Conservation (phyloP, 2,797 vertebrate genomes). For the Pachyuromys duprasi region DNA sequence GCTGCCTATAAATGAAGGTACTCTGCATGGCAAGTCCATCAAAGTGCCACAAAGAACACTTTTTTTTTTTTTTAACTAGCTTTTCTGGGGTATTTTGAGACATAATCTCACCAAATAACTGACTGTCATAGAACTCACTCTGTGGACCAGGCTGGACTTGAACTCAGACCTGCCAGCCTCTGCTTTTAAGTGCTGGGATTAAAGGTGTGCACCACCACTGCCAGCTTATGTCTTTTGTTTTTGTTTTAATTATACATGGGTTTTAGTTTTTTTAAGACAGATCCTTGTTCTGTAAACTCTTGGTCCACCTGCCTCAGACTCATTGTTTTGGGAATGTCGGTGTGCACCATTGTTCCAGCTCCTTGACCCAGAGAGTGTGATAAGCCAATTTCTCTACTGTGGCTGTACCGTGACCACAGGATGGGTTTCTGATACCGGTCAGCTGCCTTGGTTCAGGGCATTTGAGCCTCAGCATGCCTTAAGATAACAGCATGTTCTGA, state of each 20-base stretch:
- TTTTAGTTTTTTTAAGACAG: not conserved
- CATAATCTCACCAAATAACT: not conserved
- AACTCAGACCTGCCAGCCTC: not conserved
- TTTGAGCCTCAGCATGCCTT: not conserved
- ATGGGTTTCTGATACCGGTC: not conserved
- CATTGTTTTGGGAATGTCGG: not conserved
- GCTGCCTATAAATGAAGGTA: not conserved
- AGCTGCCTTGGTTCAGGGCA: not conserved
- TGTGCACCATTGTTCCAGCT: not conserved
- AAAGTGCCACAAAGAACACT: not conserved
- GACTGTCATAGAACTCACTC: not conserved
- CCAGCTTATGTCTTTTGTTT: not conserved
- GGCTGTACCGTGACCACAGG: not conserved
- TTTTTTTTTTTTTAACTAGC: conserved; percentile 28
- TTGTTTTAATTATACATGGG: not conserved
- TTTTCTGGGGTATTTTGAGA: conserved; percentile 42
- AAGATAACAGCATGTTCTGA: not conserved
- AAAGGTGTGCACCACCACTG: not conserved
- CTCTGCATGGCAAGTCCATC: not conserved
- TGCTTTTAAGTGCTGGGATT: not conserved
- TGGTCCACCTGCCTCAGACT: not conserved
- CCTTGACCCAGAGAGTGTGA: not conserved
- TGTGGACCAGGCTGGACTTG: not conserved
- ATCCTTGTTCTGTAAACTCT: not conserved
- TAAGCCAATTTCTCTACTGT: not conserved